phyloP scores from a whole-genome alignment of 2,888 invertebrate species.

The Heliconius ethilla region DNA sequence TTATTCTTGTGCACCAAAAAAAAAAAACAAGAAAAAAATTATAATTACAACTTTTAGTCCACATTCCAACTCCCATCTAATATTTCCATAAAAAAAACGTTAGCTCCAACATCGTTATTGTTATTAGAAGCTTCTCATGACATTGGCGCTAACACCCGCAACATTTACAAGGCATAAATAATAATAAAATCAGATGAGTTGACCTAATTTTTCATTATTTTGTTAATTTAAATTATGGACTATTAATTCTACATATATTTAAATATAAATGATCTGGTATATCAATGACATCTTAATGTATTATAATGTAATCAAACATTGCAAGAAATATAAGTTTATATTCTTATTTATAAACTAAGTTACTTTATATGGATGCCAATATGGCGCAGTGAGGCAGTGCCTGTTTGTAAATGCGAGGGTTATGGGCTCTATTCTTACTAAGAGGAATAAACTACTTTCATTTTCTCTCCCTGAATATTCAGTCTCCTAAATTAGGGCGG shows the following conservation, averaged over 20 bases:
- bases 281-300: constrained; percentile 14
- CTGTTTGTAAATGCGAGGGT: no score
- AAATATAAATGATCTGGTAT: constrained; percentile 3
- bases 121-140: constrained; percentile 17
- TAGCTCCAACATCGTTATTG: neutral
- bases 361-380: no score
- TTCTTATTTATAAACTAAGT: no score
- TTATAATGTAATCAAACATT: constrained; percentile 8
- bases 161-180: constrained; percentile 17
- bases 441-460: no score
- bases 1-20: no score
- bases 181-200: constrained; percentile 20
- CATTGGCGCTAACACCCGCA: constrained; percentile 3
- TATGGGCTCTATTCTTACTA: no score
- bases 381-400: no score
- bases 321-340: neutral
- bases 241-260: constrained; percentile 16
- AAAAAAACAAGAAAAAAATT: neutral
- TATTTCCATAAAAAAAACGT: neutral
- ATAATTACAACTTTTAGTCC: neutral
- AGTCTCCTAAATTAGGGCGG: no score
- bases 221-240: constrained; percentile 14
- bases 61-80: neutral
- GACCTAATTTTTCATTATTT: constrained; percentile 24
- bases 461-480: no score